phyloP scores from a whole-genome alignment of 2,113 vertebrate genomes.

The Chunga burmeisteri region DNA sequence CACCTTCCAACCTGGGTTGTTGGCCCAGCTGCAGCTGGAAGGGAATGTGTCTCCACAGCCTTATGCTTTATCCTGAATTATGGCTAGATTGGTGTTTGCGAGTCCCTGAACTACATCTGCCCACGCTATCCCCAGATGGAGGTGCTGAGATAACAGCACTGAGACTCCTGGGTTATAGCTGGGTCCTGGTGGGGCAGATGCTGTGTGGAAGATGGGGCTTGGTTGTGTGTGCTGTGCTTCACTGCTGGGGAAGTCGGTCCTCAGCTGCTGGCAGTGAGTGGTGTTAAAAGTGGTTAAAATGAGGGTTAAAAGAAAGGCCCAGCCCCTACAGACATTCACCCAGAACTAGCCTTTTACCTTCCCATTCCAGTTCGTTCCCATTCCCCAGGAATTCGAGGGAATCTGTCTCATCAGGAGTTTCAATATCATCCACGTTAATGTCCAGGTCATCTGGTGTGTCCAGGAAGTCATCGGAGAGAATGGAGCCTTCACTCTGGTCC shows the following conservation, averaged over 20 bases:
- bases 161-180: background rate
- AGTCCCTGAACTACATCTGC: background rate
- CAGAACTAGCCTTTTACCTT: conserved; percentile 74
- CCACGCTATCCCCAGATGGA: background rate
- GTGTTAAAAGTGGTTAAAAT: background rate
- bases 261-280: background rate
- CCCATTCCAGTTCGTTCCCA: conserved; percentile 95
- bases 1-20: background rate
- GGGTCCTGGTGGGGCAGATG: background rate
- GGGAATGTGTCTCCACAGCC: background rate
- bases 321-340: background rate
- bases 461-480: conserved; percentile 92
- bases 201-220: background rate
- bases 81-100: background rate
- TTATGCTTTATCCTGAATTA: background rate
- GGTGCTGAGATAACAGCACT: background rate
- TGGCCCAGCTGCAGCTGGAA: background rate
- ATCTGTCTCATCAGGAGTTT: conserved; percentile 95
- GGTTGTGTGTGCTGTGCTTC: background rate
- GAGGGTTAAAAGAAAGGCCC: background rate
- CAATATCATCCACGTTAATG: conserved; percentile 95
- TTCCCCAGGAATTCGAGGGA: conserved; percentile 94
- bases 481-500: conserved; percentile 94
- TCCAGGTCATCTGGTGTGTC: conserved; percentile 96
- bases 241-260: background rate